Evolutionary conservation across 2,888 invertebrate genomes (phyloP), one percentile per base, ranked within the genome.

Genomic region (Drosophila quinaria): DNA sequence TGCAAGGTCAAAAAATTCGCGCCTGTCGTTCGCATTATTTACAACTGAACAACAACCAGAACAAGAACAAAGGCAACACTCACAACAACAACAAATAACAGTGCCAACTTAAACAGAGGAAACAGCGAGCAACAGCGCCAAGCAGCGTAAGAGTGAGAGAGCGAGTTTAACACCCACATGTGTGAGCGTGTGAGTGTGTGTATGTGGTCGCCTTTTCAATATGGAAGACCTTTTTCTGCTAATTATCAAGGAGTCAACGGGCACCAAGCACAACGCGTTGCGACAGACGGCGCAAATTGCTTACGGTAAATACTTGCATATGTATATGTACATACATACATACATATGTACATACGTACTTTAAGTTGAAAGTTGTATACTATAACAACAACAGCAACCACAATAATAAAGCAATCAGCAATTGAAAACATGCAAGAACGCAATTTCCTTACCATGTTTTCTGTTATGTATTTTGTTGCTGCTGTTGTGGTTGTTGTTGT

Each of bases 171-270:
- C 37, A 63, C 58, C 54, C 44, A 67, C 58, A 42, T 37, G 29
- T 29, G 29, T 29, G 29, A 29, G 25, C 22, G 22, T 22, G 25
- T 5, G n/a, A n/a, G 52, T 41, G 41, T 49, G 61, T 68, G 49
- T 56, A 63, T 66, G 56, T 54, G 56, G 41, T 51, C 15, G 52
- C 49, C 46, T 46, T 33, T 33, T 62, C 77, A 87, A 81, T 75
- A 97, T 98, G 97, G 98, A 98, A 94, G 97, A 97, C 93, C 94
- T 98, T 87, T 94, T 98, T 78, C 94, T 96, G 92, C 96, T 96
- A 92, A 95, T 98, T 89, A 95, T 96, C 83, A 97, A 96, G 93
- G 98, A 98, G 94, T 96, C 97, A 70, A 95, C 95, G 55, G 96
- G 96, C 86, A 95, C 96, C 31, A 98, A 97, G 93, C 91, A 92